These are phyloP conservation scores for Acromyrmex heyeri DNA, from an alignment of 1,140 invertebrate species.

Conservation along the genomic window DNA sequence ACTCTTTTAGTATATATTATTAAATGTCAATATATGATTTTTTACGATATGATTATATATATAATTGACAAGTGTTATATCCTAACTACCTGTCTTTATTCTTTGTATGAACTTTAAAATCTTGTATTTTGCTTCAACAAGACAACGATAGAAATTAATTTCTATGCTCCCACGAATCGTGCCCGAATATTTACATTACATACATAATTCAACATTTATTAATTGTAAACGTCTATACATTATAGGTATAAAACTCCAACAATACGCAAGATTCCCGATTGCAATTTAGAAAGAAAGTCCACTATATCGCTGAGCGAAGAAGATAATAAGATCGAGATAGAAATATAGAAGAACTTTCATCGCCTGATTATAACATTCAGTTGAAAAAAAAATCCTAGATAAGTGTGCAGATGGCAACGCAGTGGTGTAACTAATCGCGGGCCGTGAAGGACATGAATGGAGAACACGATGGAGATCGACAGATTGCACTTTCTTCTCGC, in stretches of 20 bases:
- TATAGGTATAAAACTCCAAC: background rate
- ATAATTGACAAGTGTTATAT: background rate
- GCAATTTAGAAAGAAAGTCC: background rate
- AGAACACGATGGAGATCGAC: background rate
- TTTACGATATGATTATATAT: background rate
- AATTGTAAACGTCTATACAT: background rate
- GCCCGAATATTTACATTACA: background rate
- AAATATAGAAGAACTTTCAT: background rate
- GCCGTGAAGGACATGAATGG: no score
- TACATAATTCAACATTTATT: background rate
- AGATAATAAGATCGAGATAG: background rate
- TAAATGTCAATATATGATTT: background rate
- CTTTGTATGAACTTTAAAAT: background rate
- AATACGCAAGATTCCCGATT: background rate
- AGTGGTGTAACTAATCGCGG: background rate
- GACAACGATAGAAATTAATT: background rate
- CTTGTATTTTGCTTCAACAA: background rate
- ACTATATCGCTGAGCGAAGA: background rate
- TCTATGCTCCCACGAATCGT: background rate
- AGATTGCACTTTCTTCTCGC: background rate
- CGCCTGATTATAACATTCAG: background rate
- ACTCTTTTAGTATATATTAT: background rate
- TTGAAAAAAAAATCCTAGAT: background rate
- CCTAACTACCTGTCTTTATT: background rate
- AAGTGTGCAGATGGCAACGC: background rate